Evolutionary conservation across 2,797 vertebrate species (phyloP), one percentile per base, ranked within the genome.

Genomic region (Smutsia temminckii): DNA sequence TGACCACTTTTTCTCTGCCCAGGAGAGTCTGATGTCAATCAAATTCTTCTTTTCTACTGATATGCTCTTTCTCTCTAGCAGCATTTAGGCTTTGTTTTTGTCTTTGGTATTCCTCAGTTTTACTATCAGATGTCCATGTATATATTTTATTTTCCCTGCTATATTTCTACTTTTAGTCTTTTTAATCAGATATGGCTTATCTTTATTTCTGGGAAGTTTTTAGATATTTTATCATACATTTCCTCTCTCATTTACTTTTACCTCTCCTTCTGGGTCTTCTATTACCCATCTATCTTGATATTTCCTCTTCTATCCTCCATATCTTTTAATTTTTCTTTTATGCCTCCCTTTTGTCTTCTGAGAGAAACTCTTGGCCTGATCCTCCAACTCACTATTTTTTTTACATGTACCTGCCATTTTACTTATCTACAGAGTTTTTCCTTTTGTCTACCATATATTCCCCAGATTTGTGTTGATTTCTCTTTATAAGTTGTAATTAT

Each of bases 31-130:
- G 53, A 68, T 6, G 5, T 85, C 46, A 51, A 16, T 23, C 55
- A 51, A 72, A 68, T 40, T 72, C 20, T n/a, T 85, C 14, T 23
- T 85, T 85, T 91, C 46, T 51, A 49, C 49, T 83, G 16, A 51
- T 86, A n/a, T 79, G 0, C 1, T 66, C 37, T 95, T 94, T 68
- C 75, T 61, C 40, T 95, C 75, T 89, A 49, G 27, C 2, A 79
- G 37, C 21, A 72, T 85, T 89, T 68, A 88, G 27, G 55, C 86
- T 79, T 85, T 53, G 84, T 84, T 72, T 85, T 89, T 95, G 27
- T 91, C 84, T 95, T 69, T 74, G 53, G 71, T 46, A 16, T 27
- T 89, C 42, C 93, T 71, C 84, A 91, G 40, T 5, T 3, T 77
- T 71, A 8, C 40, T 57, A 46, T 64, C 18, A 89, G 27, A 69